A percentile compares a stretch with the other conserved stretches of the same genome.
Evolutionary conservation across 2,113 vertebrate genomes (phyloP).

Genomic region (Alosa alosa): DNA sequence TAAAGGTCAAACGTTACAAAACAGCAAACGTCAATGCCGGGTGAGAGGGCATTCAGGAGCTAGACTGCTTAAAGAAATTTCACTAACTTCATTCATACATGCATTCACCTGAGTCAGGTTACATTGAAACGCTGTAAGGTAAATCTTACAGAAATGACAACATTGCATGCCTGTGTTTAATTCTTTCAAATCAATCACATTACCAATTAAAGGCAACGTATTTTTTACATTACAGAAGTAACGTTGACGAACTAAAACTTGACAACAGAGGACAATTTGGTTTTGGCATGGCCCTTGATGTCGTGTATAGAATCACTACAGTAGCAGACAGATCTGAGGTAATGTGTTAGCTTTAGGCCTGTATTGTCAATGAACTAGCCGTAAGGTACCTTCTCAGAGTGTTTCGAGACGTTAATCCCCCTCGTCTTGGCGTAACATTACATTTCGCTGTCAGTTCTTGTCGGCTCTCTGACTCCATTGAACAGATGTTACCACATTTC

Average conservation of each 20-base stretch:
- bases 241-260: too few species aligned
- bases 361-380: too few species aligned
- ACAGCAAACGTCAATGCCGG: not conserved
- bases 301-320: too few species aligned
- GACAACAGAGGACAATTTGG: too few species aligned
- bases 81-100: not conserved
- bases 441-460: not conserved
- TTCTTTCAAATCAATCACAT: too few species aligned
- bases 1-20: not conserved
- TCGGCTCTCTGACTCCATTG: conserved; percentile 21
- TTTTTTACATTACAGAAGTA: too few species aligned
- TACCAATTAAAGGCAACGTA: too few species aligned
- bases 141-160: not conserved
- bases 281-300: too few species aligned
- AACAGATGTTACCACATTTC: not conserved
- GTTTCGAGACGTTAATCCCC: conserved; percentile 11
- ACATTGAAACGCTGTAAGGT: not conserved
- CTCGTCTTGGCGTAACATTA: conserved; percentile 21
- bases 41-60: not conserved
- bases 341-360: too few species aligned
- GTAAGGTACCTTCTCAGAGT: conserved; percentile 33
- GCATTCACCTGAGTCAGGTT: not conserved
- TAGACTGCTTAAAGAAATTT: too few species aligned
- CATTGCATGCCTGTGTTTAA: not conserved
- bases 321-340: too few species aligned